Percentiles rank a stretch among this genome's conserved stretches.
Conservation (phyloP, 2,888 invertebrate genomes). For the Hylaea fasciaria region DNA sequence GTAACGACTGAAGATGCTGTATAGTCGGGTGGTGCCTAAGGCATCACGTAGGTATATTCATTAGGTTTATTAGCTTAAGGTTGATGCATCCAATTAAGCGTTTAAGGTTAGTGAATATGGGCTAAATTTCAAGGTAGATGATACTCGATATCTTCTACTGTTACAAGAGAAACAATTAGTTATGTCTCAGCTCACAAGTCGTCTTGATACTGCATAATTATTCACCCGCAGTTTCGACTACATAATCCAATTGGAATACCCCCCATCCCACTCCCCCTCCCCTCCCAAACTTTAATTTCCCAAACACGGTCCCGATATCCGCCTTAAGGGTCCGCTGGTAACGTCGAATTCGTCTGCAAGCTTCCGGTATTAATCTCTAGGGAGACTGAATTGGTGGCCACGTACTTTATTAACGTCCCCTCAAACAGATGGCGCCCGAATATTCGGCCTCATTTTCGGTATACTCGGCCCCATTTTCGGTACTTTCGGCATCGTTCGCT, state of each 20-base stretch:
- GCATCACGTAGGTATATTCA: too few relatives aligned
- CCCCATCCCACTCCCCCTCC: neutral
- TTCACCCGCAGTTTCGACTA: neutral
- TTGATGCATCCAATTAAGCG: too few relatives aligned
- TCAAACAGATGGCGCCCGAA: constrained; percentile 38
- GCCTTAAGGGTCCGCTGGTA: constrained; percentile 23
- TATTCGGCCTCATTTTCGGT: constrained; percentile 22
- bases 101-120: too few relatives aligned
- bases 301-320: constrained; percentile 12
- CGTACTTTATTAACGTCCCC: constrained; percentile 55
- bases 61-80: too few relatives aligned
- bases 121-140: too few relatives aligned
- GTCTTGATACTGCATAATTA: too few relatives aligned
- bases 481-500: constrained; percentile 2
- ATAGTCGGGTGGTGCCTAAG: too few relatives aligned
- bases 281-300: neutral
- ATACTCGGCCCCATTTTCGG: constrained; percentile 22
- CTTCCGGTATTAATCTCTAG: constrained; percentile 39
- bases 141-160: too few relatives aligned
- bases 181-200: too few relatives aligned
- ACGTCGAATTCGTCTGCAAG: constrained; percentile 37
- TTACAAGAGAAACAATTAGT: too few relatives aligned
- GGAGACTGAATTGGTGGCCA: constrained; percentile 46
- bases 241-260: neutral
- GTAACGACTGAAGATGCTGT: too few relatives aligned